A percentile compares a stretch with the other conserved stretches of the same genome.
Evolutionary conservation across 2,113 vertebrate species (phyloP).

Genomic region (Panthera leo): DNA sequence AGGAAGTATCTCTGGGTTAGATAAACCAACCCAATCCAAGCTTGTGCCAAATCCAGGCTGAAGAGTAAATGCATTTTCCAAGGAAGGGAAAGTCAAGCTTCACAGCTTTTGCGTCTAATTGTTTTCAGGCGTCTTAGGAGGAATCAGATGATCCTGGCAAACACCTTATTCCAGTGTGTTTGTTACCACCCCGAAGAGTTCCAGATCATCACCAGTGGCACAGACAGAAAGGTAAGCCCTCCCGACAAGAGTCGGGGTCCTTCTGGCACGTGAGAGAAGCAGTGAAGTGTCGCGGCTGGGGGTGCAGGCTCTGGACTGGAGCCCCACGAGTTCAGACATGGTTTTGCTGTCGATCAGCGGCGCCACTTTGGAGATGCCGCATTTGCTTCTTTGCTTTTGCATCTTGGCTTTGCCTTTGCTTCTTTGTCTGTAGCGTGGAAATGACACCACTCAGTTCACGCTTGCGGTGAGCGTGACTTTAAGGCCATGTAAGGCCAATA

Average conservation of each 20-base stretch:
- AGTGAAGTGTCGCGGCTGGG: rapidly evolving
- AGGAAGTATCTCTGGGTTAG: background rate
- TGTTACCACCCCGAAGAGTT: conserved; percentile 94
- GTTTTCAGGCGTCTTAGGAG: conserved; percentile 86
- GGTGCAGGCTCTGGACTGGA: background rate
- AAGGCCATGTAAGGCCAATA: background rate
- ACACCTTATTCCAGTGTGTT: conserved; percentile 89
- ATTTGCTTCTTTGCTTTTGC: no score
- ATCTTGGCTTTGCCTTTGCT: background rate
- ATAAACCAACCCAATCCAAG: background rate
- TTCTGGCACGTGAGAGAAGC: background rate
- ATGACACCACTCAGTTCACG: background rate
- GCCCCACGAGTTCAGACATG: rapidly evolving
- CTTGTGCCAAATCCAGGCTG: background rate
- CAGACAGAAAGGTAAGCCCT: conserved; percentile 89
- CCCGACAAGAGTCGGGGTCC: background rate
- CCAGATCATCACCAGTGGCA: conserved; percentile 93
- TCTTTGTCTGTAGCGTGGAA: background rate
- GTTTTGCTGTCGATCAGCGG: background rate
- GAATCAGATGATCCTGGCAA: conserved; percentile 90
- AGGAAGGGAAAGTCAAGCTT: background rate
- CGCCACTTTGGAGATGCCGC: background rate
- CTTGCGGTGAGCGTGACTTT: no score
- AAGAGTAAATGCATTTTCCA: background rate
- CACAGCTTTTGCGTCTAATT: background rate